These are phyloP conservation scores for Ennomos erosarius DNA, from an alignment of 2,888 invertebrate species.

Conservation along the genomic window DNA sequence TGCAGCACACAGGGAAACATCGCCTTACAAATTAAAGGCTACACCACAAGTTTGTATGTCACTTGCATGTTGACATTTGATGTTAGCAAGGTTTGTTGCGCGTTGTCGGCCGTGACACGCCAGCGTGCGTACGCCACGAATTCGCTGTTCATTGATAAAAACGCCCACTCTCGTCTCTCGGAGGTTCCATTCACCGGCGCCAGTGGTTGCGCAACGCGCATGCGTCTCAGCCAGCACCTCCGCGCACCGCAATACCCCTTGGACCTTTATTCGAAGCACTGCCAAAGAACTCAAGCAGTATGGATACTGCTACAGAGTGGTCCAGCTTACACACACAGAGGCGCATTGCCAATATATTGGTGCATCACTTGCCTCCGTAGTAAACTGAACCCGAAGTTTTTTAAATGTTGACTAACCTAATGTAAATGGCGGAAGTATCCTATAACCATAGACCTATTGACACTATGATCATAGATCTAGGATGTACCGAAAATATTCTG, in stretches of 20 bases:
- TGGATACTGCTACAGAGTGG: background rate
- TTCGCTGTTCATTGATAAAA: conserved; percentile 84
- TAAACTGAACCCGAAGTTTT: too few relatives aligned
- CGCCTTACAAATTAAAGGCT: conserved; percentile 37
- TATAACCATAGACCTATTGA: too few relatives aligned
- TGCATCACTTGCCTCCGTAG: background rate
- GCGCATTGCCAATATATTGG: background rate
- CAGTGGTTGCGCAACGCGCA: conserved; percentile 74
- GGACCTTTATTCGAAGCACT: conserved; percentile 63
- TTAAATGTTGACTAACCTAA: too few relatives aligned
- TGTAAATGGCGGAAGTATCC: too few relatives aligned
- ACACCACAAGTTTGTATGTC: conserved; percentile 45
- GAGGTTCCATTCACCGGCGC: conserved; percentile 81
- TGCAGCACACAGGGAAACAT: conserved; percentile 25
- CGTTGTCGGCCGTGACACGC: conserved; percentile 74
- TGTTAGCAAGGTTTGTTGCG: conserved; percentile 69
- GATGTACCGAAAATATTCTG: too few relatives aligned
- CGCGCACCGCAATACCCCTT: conserved; percentile 41
- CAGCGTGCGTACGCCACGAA: conserved; percentile 76
- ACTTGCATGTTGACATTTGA: conserved; percentile 67
- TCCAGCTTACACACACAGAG: too few relatives aligned
- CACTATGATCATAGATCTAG: too few relatives aligned
- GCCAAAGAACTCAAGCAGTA: conserved; percentile 14
- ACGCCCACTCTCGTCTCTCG: conserved; percentile 69
- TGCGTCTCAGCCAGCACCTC: conserved; percentile 57